These are phyloP conservation scores for Cathartes aura DNA, from an alignment of 2,113 vertebrate species.

Conservation along the genomic window DNA sequence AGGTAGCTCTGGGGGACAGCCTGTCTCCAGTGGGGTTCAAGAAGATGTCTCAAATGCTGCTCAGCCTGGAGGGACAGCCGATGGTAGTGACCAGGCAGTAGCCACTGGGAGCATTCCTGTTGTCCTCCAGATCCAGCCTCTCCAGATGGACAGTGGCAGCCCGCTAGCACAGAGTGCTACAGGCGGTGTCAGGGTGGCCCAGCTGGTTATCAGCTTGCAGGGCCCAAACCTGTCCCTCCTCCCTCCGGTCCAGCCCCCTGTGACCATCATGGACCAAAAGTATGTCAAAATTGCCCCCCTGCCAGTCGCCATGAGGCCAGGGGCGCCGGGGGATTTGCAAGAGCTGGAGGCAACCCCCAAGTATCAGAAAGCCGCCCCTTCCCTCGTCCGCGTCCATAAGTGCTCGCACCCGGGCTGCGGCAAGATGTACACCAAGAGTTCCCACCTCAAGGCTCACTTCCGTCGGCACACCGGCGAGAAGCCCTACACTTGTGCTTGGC, in stretches of 20 bases:
- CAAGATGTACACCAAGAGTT: slow-evolving; percentile 90
- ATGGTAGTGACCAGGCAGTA: not conserved
- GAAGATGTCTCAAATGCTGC: not conserved
- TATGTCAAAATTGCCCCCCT: slow-evolving; percentile 86
- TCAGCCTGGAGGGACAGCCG: not conserved
- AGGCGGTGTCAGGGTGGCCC: slow-evolving; percentile 75
- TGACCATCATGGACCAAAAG: slow-evolving; percentile 78
- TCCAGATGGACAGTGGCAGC: slow-evolving; percentile 56
- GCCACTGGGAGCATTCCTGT: slow-evolving; percentile 62
- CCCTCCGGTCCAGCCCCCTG: slow-evolving; percentile 33
- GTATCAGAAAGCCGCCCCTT: slow-evolving; percentile 37
- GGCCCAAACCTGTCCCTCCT: slow-evolving; percentile 78
- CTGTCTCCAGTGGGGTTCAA: not conserved
- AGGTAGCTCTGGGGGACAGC: not conserved
- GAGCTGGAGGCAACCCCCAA: slow-evolving; percentile 66
- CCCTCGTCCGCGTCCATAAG: slow-evolving; percentile 77
- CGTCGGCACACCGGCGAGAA: slow-evolving; percentile 85
- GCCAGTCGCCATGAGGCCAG: slow-evolving; percentile 70
- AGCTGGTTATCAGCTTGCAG: slow-evolving; percentile 82
- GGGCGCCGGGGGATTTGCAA: not conserved
- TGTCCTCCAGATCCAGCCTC: slow-evolving; percentile 83
- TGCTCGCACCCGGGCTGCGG: slow-evolving; percentile 87
- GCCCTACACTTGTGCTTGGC: slow-evolving; percentile 87
- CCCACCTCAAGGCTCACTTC: slow-evolving; percentile 88
- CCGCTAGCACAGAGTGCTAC: not conserved